Conservation (phyloP, 2,797 vertebrate genomes). For the Amazonetta brasiliensis region DNA sequence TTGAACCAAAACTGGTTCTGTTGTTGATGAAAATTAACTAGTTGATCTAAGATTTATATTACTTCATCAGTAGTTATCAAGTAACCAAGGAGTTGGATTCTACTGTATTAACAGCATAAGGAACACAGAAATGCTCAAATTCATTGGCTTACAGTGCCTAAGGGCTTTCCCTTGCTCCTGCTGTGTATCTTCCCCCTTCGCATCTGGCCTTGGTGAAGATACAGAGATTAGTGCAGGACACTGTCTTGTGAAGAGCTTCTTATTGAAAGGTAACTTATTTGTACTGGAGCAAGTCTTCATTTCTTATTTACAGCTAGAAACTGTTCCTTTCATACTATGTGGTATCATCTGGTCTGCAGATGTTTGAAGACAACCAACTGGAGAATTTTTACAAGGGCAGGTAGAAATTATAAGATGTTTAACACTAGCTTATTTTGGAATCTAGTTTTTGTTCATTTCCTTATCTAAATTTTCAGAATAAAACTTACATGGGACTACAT, state of each 20-base stretch:
- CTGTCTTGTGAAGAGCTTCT: background rate
- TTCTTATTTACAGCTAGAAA: background rate
- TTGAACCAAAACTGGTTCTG: background rate
- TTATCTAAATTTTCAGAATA: background rate
- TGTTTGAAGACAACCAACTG: background rate
- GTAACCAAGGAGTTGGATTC: background rate
- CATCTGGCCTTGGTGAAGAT: background rate
- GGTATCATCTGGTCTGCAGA: background rate
- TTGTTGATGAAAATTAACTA: background rate
- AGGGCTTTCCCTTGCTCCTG: background rate
- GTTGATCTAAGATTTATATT: background rate
- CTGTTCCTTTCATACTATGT: background rate
- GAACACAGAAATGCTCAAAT: background rate
- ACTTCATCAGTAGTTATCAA: background rate
- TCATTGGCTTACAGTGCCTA: rapidly evolving
- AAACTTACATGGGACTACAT: rapidly evolving
- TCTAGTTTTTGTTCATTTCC: background rate
- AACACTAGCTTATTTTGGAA: background rate
- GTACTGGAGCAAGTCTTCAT: background rate
- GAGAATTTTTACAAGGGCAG: background rate
- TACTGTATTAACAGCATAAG: background rate
- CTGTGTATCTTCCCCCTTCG: background rate
- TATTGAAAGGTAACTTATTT: background rate
- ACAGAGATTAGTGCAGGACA: background rate
- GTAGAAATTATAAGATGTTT: background rate